These are phyloP conservation scores for Norana najaformis DNA, from an alignment of 2,888 invertebrate species.

Conservation along the genomic window DNA sequence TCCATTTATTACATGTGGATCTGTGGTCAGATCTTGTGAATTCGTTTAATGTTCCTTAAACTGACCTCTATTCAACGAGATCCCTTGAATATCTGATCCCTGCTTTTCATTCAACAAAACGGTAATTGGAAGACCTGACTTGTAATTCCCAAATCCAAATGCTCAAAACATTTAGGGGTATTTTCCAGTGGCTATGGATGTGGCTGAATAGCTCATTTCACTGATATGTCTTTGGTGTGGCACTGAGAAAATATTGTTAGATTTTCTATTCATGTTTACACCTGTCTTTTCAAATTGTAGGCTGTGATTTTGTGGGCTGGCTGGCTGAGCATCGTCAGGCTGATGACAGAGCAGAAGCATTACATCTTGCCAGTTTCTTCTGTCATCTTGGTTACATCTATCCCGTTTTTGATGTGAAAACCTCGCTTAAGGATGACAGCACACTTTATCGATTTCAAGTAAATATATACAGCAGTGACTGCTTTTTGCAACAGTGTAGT, in stretches of 20 bases:
- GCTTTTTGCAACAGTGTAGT: background rate
- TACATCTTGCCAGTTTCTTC: background rate
- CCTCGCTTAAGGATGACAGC: background rate
- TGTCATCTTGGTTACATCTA: slow-evolving; percentile 23
- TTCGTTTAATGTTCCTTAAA: too few relatives aligned
- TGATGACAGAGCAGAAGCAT: background rate
- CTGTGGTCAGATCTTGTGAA: too few relatives aligned
- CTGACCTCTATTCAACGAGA: too few relatives aligned
- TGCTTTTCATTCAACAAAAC: background rate
- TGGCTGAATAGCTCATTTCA: background rate
- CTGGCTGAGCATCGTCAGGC: background rate
- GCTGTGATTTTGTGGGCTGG: slow-evolving; percentile 9
- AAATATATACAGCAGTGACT: background rate
- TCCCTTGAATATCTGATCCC: background rate
- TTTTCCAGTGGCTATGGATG: background rate
- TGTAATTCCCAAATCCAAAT: background rate
- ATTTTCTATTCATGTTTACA: background rate
- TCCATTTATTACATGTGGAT: too few relatives aligned
- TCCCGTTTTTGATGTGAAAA: background rate
- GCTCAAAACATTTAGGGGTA: background rate
- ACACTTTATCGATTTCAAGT: slow-evolving; percentile 23
- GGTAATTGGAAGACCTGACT: background rate
- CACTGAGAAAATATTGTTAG: too few relatives aligned
- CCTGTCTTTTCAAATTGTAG: background rate
- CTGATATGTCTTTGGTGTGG: too few relatives aligned